Evolutionary conservation across 2,113 vertebrate species (phyloP).

Genomic region (Carlito syrichta): DNA sequence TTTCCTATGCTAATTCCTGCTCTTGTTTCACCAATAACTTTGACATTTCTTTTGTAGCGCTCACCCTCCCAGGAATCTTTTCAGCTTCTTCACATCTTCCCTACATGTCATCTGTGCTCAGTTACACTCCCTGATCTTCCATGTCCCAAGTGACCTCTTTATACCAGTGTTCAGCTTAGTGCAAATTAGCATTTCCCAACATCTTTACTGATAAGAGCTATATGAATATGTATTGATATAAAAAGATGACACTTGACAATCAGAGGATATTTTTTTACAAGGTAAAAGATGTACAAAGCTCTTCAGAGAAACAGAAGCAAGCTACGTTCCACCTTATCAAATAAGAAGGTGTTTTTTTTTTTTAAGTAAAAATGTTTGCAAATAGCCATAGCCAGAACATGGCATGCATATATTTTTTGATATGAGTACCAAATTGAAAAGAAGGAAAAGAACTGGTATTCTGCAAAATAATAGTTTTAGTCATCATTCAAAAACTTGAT

Average conservation of each 20-base stretch:
- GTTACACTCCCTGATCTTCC: not conserved
- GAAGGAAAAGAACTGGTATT: rapidly evolving
- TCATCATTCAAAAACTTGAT: not conserved
- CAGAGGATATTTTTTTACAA: not conserved
- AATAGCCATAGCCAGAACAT: not conserved
- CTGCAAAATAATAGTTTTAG: not conserved
- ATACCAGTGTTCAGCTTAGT: not conserved
- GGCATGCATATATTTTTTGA: not conserved
- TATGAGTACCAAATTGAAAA: not conserved
- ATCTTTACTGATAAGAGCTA: not conserved
- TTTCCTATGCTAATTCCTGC: not conserved
- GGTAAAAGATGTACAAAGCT: not conserved
- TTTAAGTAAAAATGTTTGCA: not conserved
- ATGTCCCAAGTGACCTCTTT: not conserved
- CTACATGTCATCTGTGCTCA: not conserved
- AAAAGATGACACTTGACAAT: not conserved
- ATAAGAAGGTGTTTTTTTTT: not conserved
- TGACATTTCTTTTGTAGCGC: not conserved
- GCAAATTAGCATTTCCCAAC: not conserved
- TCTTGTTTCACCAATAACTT: not conserved
- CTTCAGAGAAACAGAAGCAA: not conserved
- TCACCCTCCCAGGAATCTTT: not conserved
- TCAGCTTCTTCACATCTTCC: not conserved
- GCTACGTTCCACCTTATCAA: not conserved
- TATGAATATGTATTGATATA: not conserved